Conservation (phyloP, 2,113 vertebrate species). For the Python bivittatus region DNA sequence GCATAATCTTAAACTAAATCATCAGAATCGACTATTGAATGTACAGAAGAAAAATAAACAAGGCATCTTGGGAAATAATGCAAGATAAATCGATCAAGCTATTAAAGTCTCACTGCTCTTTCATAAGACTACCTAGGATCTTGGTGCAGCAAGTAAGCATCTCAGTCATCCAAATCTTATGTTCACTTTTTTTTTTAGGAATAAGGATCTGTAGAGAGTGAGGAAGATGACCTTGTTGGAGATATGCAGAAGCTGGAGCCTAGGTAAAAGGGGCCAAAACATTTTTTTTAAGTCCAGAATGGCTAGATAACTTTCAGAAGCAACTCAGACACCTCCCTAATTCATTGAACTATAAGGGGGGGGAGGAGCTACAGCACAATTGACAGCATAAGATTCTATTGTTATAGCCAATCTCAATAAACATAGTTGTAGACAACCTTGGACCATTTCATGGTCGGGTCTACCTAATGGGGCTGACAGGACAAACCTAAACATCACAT, state of each 20-base stretch:
- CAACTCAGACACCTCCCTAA: not conserved
- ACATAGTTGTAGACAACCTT: not conserved
- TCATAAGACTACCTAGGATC: not conserved
- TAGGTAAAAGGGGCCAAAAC: not conserved
- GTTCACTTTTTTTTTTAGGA: not conserved
- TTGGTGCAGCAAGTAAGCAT: not conserved
- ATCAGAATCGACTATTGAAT: constrained; percentile 15
- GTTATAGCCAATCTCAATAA: not conserved
- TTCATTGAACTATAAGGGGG: not conserved
- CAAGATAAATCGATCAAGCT: constrained; percentile 5
- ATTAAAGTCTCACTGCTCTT: not conserved
- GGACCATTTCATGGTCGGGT: not conserved
- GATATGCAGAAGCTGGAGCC: not conserved
- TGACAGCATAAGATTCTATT: not conserved
- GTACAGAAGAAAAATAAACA: constrained; percentile 5
- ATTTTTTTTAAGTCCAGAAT: not conserved
- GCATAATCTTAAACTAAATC: not conserved
- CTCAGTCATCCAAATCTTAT: not conserved
- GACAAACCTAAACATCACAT: not conserved
- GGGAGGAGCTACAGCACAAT: not conserved
- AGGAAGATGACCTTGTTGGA: not conserved
- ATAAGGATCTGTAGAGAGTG: not conserved
- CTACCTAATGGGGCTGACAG: not conserved
- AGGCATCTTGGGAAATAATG: not conserved
- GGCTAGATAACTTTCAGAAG: too few species aligned